Conservation (phyloP, 2,113 vertebrate genomes). For the Ophthalmolycus amberensis region DNA sequence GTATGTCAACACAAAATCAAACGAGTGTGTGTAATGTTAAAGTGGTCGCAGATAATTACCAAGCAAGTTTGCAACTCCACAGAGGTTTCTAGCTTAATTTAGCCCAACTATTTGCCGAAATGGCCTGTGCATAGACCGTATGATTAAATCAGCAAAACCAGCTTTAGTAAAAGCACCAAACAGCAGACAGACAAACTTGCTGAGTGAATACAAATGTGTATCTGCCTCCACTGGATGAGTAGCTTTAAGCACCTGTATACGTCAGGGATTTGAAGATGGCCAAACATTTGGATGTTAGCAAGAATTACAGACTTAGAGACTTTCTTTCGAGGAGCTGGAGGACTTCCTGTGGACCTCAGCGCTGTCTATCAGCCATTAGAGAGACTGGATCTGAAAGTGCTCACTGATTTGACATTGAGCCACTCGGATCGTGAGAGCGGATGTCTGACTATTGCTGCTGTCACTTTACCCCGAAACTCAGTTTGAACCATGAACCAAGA, state of each 20-base stretch:
- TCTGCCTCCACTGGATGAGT: background rate
- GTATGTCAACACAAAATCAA: background rate
- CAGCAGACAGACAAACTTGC: background rate
- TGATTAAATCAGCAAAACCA: background rate
- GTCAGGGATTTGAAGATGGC: background rate
- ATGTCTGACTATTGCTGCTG: constrained; percentile 6
- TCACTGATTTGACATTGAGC: background rate
- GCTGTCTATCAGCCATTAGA: too few relatives aligned
- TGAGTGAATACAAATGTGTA: background rate
- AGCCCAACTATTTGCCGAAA: background rate
- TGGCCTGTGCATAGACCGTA: background rate
- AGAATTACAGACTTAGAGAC: background rate
- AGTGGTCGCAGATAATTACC: background rate
- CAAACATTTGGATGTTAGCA: background rate
- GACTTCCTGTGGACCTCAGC: background rate
- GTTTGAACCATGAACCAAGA: background rate
- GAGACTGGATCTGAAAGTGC: background rate
- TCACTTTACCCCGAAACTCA: background rate
- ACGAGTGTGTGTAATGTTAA: background rate
- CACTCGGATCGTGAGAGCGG: background rate
- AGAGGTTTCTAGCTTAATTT: background rate
- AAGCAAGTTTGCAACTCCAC: background rate
- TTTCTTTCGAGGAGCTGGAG: background rate
- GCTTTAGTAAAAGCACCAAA: background rate
- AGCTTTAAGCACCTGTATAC: background rate